Evolutionary conservation across 1,140 invertebrate genomes (phyloP), one percentile per base, ranked within the genome.

Genomic region (Paralvinella palmiformis): DNA sequence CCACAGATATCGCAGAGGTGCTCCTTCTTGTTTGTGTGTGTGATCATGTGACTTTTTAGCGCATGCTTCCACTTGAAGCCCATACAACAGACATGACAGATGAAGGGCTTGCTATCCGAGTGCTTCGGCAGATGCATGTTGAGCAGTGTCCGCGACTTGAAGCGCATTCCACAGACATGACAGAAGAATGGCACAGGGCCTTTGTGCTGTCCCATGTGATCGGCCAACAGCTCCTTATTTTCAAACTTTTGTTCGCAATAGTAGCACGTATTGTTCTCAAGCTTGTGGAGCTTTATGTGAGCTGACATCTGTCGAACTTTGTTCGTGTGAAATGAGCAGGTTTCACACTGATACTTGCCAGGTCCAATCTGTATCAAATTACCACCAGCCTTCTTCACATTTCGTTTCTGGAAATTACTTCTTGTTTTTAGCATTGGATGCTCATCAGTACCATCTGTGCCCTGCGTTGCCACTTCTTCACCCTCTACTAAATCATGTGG

Each of bases 31-130:
- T 75, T 74, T 48, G 82, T 80, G 59, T 86, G 85, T 58, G 78
- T 80, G 32, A 83, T 75, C 69, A 83, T 81, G 69, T 86, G 85
- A 60, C 80, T 82, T 63, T 82, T 81, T 24, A 86, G 70, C 13
- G 83, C 83, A 73, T 83, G 82, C 68, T 82, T 82, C 73, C 85
- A 85, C 69, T 85, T 85, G 71, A 87, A 87, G 3, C 83, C 83
- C 72, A 83, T 81, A 62, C 76, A 73, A 72, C 85, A 87, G 36
- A 85, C 74, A 73, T 84, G 73, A 67, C 86, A 87, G 0, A 83
- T 79, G 74, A 83, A 85, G 2, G 85, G 85, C 72, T 76, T 76
- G 5, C 70, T 69, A 13, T 73, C 65, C 0, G 83, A 84, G 68
- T 86, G 85, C 64, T 85, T 85, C 2, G 85, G 85, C 31, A 81